Percentiles rank a stretch among this genome's conserved stretches.
Conservation (phyloP, 2,888 invertebrate species). For the Eristalis arbustorum region DNA sequence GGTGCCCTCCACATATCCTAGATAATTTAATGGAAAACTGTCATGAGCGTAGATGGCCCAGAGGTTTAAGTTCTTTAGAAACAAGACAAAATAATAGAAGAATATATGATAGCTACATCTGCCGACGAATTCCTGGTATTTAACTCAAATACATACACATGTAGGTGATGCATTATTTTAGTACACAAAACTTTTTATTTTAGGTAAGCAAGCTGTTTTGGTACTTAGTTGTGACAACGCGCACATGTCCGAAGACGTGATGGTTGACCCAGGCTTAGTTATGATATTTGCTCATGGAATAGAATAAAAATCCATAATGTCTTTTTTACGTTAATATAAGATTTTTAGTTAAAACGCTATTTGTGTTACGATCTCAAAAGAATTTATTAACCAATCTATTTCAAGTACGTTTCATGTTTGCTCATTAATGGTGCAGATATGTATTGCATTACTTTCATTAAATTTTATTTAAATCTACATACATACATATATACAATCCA, state of each 20-base stretch:
- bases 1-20: slow-evolving; percentile 95
- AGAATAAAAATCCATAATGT: slow-evolving; percentile 81
- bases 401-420: not conserved
- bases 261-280: slow-evolving; percentile 96
- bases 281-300: slow-evolving; percentile 99
- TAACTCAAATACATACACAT: not conserved
- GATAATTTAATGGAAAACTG: slow-evolving; percentile 98
- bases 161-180: not conserved
- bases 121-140: slow-evolving; percentile 93
- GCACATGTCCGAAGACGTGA: slow-evolving; percentile 97
- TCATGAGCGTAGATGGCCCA: slow-evolving; percentile 97
- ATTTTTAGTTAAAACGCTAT: slow-evolving; percentile 48
- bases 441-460: not conserved
- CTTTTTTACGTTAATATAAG: slow-evolving; percentile 25
- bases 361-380: slow-evolving; percentile 57
- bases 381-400: not conserved
- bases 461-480: not conserved
- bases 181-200: slow-evolving; percentile 74
- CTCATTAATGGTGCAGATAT: not conserved
- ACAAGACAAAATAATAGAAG: slow-evolving; percentile 96
- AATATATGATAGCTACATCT: slow-evolving; percentile 95
- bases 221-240: slow-evolving; percentile 96
- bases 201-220: slow-evolving; percentile 96
- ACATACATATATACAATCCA: not conserved
- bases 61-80: slow-evolving; percentile 94